These are phyloP conservation scores for Drosophila nr. perissopoda DNA, from an alignment of 2,888 invertebrate species.

Conservation along the genomic window DNA sequence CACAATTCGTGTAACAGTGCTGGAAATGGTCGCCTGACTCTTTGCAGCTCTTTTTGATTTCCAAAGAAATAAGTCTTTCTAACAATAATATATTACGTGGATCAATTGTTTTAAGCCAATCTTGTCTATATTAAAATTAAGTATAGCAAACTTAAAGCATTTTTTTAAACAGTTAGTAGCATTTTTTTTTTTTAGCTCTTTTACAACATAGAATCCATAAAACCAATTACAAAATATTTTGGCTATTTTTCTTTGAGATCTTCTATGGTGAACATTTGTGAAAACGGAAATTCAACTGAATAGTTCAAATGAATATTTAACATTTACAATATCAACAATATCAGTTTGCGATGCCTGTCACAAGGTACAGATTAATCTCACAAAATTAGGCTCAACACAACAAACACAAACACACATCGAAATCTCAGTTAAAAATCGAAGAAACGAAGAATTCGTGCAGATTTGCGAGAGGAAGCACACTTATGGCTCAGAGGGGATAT, in stretches of 20 bases:
- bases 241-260: no score
- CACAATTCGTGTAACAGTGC: no score
- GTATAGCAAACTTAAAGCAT: background rate
- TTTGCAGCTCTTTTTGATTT: background rate
- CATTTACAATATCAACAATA: background rate
- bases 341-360: background rate
- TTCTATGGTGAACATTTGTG: no score
- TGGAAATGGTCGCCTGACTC: background rate
- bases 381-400: background rate
- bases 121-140: background rate
- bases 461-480: background rate
- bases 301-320: background rate
- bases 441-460: background rate
- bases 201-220: background rate
- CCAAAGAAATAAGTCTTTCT: background rate
- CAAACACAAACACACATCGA: background rate
- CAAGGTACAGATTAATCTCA: background rate
- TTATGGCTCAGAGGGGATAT: slow-evolving; percentile 37
- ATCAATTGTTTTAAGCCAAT: background rate
- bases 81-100: background rate
- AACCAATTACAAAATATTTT: no score
- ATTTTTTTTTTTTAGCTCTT: background rate
- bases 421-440: slow-evolving; percentile 15
- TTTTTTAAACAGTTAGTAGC: background rate
- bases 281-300: background rate